Evolutionary conservation across 2,797 vertebrate genomes (phyloP).

Genomic region (Karalla daura): DNA sequence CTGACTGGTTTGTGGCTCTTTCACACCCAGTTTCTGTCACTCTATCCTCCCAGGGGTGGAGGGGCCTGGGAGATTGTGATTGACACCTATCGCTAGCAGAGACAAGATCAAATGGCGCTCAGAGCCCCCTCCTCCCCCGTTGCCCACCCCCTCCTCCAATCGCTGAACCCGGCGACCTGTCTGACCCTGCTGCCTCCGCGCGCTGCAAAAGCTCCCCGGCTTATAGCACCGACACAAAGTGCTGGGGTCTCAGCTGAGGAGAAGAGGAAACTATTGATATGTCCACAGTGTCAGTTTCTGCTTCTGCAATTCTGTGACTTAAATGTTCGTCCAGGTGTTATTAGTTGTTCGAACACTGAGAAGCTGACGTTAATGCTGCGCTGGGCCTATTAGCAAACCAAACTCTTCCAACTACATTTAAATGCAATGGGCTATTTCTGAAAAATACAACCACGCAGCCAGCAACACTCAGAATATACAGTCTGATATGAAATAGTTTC

Average conservation of each 20-base stretch:
- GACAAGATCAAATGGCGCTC: constrained; percentile 50
- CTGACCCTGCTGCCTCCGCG: constrained; percentile 39
- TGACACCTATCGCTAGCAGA: constrained; percentile 58
- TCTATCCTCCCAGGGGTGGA: constrained; percentile 35
- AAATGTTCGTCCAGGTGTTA: not conserved
- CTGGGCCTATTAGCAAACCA: too few species aligned
- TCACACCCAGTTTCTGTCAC: constrained; percentile 34
- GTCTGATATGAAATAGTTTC: not conserved
- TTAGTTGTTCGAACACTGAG: too few species aligned
- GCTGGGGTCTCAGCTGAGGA: not conserved
- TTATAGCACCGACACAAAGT: constrained; percentile 18
- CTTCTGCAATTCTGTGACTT: constrained; percentile 8
- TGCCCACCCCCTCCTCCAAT: constrained; percentile 26
- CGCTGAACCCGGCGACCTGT: constrained; percentile 62
- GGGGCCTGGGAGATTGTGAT: constrained; percentile 50
- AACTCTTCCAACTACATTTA: not conserved
- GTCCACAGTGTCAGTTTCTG: constrained; percentile 1
- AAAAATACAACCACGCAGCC: not conserved
- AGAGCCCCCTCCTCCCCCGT: constrained; percentile 15
- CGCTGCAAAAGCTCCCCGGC: constrained; percentile 24
- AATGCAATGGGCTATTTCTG: not conserved
- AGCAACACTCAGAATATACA: constrained; percentile 4
- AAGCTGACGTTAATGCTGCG: too few species aligned
- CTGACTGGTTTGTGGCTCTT: constrained; percentile 22
- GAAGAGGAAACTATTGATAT: constrained; percentile 26